Percentiles rank a stretch among this genome's conserved stretches.
Evolutionary conservation across 2,113 vertebrate genomes (phyloP).

Genomic region (Catharus bicknelli): DNA sequence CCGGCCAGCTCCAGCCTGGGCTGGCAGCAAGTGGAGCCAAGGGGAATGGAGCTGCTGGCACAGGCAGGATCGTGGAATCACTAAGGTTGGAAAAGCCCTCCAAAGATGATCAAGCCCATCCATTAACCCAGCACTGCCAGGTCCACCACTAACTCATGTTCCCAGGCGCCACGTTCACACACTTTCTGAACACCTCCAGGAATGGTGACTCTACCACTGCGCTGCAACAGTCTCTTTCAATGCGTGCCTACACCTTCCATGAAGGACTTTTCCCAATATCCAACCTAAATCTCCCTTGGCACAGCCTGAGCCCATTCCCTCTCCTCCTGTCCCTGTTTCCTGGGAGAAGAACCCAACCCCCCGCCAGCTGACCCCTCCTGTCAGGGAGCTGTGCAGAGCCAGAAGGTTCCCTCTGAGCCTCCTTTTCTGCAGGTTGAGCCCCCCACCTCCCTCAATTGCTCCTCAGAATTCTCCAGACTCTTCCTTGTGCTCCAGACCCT

Average conservation of each 20-base stretch:
- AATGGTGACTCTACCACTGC: too few relatives aligned
- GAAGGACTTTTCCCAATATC: background rate
- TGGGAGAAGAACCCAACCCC: accelerated
- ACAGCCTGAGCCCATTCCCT: background rate
- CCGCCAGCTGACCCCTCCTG: accelerated
- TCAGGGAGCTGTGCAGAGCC: background rate
- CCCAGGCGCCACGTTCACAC: background rate
- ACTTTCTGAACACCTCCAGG: background rate
- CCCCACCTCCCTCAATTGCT: background rate
- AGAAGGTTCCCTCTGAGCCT: background rate
- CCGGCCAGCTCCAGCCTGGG: background rate
- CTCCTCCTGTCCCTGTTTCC: background rate
- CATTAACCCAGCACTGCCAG: background rate
- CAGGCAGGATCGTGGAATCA: background rate
- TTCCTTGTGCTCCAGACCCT: background rate
- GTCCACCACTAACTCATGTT: too few relatives aligned
- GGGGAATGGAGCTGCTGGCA: background rate
- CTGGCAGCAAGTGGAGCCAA: accelerated
- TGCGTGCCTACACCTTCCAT: too few relatives aligned
- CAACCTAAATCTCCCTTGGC: background rate
- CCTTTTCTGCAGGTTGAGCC: background rate
- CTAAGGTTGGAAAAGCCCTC: background rate
- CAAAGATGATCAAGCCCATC: too few relatives aligned
- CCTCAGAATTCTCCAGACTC: background rate
- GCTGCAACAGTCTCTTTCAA: background rate